A percentile compares a stretch with the other conserved stretches of the same genome.
These are phyloP conservation scores for Verasper variegatus DNA, from an alignment of 2,113 vertebrate species.

Conservation along the genomic window DNA sequence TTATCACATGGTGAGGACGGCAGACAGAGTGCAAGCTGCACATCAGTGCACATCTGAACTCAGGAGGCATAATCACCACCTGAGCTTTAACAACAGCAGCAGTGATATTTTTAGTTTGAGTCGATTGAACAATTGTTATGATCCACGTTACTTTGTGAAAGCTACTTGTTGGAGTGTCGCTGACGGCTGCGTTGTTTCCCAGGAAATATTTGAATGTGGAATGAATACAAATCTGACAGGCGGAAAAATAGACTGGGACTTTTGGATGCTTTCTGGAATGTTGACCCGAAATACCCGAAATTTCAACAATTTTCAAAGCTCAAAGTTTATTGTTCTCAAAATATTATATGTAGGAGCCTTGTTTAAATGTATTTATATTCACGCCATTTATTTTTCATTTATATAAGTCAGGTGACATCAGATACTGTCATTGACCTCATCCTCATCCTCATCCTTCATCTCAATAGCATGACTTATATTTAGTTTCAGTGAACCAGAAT, in stretches of 20 bases:
- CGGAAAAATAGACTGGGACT: background rate
- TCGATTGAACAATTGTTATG: background rate
- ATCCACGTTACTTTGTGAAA: background rate
- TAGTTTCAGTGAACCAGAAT: too few species aligned
- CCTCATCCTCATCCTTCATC: too few species aligned
- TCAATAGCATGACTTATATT: too few species aligned
- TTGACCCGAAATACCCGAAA: constrained; percentile 5
- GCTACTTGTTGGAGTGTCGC: constrained; percentile 7
- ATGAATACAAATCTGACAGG: constrained; percentile 10
- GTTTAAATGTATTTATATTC: too few species aligned
- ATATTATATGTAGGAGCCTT: background rate
- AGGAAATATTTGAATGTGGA: constrained; percentile 3
- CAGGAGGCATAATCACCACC: constrained; percentile 11
- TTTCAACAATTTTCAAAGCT: background rate
- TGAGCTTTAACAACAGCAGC: background rate
- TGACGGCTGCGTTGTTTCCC: background rate
- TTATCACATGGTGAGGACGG: constrained; percentile 14
- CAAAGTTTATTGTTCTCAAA: background rate
- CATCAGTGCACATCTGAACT: constrained; percentile 24
- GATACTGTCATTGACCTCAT: too few species aligned
- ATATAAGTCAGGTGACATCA: too few species aligned
- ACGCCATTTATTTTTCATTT: too few species aligned
- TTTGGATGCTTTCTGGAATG: background rate
- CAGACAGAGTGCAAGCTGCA: constrained; percentile 18
- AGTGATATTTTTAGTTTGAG: constrained; percentile 15